A percentile compares a stretch with the other conserved stretches of the same genome.
These are phyloP conservation scores for Aphelocoma californica DNA, from an alignment of 2,797 vertebrate genomes.

Conservation along the genomic window DNA sequence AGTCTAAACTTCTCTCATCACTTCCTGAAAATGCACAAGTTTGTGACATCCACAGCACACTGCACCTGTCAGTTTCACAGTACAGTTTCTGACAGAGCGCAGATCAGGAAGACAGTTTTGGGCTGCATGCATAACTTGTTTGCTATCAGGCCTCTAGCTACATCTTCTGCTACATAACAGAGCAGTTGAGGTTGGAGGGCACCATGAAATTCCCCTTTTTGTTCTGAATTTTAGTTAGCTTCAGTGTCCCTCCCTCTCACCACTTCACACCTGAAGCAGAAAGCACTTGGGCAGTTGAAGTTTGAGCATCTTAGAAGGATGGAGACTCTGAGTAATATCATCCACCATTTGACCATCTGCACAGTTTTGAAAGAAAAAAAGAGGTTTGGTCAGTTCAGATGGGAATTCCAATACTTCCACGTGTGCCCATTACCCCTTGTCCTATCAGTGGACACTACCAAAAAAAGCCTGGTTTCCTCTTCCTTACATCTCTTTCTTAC, in stretches of 20 bases:
- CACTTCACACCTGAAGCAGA: not conserved
- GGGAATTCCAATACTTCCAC: accelerated
- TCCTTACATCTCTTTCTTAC: not conserved
- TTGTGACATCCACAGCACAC: not conserved
- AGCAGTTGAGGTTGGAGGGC: not conserved
- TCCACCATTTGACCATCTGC: not conserved
- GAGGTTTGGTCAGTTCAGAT: not conserved
- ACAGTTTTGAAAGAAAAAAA: not conserved
- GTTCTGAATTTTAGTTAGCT: not conserved
- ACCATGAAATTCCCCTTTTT: not conserved
- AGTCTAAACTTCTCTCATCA: not conserved
- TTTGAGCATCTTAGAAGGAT: not conserved
- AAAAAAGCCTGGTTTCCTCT: not conserved
- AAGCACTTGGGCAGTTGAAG: not conserved
- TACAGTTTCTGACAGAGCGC: not conserved
- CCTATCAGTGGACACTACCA: accelerated
- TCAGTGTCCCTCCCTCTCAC: not conserved
- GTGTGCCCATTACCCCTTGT: not conserved
- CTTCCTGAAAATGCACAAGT: not conserved
- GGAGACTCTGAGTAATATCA: not conserved
- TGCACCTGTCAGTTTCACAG: not conserved
- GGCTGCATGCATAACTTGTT: not conserved
- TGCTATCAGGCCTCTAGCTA: not conserved
- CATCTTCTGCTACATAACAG: not conserved
- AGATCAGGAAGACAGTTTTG: not conserved